Evolutionary conservation across 2,113 vertebrate genomes (phyloP).

Genomic region (Malurus alboscapulatus): DNA sequence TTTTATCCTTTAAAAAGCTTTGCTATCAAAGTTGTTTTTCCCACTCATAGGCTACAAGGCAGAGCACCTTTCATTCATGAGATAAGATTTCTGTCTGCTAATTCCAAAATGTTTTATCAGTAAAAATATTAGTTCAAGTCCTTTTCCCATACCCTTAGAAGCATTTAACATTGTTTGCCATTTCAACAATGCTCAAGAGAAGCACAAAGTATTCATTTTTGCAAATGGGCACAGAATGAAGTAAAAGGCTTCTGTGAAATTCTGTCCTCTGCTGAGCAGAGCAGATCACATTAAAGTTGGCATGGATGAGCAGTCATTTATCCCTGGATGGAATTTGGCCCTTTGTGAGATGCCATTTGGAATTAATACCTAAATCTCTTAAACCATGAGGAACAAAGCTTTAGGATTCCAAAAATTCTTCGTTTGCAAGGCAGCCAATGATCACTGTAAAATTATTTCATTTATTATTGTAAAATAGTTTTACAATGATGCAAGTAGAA

Average conservation of each 20-base stretch:
- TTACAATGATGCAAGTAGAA: neutral
- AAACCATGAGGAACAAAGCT: neutral
- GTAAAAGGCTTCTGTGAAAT: neutral
- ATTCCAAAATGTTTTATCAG: neutral
- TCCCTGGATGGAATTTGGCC: neutral
- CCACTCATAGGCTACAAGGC: neutral
- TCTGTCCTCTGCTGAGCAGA: neutral
- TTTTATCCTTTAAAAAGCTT: neutral
- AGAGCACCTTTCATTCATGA: neutral
- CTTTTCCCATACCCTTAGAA: neutral
- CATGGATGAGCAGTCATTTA: neutral
- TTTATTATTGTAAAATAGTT: neutral
- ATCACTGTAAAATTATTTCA: neutral
- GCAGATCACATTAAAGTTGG: neutral
- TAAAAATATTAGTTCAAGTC: neutral
- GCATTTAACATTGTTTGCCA: neutral
- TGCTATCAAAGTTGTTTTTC: neutral
- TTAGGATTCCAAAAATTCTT: slow-evolving; percentile 42
- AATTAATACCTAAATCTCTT: slow-evolving; percentile 38
- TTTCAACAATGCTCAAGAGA: neutral
- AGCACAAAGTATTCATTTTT: neutral
- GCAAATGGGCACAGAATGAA: neutral
- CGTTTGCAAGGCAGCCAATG: neutral
- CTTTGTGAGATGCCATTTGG: slow-evolving; percentile 28
- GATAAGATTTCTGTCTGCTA: neutral